phyloP scores from a whole-genome alignment of 1,140 invertebrate species.

The Drosophila orena region DNA sequence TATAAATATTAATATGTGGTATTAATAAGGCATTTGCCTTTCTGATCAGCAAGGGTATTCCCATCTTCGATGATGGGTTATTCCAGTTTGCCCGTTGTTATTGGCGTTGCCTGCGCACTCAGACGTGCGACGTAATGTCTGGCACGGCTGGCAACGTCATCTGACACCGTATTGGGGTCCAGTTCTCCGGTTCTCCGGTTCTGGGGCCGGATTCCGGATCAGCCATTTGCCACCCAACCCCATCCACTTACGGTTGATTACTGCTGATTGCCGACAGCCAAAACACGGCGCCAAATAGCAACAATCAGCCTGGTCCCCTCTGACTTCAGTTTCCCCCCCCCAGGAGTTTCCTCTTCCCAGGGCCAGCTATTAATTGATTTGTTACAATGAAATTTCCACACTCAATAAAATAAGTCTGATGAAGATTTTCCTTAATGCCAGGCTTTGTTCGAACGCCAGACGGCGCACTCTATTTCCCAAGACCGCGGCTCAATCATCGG shows the following conservation, averaged over 20 bases:
- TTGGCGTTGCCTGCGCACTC: conserved; percentile 48
- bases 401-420: conserved; percentile 63
- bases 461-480: conserved; percentile 35
- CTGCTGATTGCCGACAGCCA: conserved; percentile 77
- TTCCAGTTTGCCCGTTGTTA: conserved; percentile 5
- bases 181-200: conserved; percentile 10
- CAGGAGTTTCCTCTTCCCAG: background rate
- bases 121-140: conserved; percentile 78
- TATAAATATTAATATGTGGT: too few species aligned
- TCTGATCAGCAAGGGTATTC: conserved; percentile 14
- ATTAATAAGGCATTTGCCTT: too few species aligned
- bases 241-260: conserved; percentile 66
- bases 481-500: conserved; percentile 24
- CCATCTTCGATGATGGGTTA: background rate
- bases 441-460: conserved; percentile 44
- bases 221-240: conserved; percentile 7
- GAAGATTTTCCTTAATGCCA: conserved; percentile 67
- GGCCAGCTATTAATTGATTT: conserved; percentile 74
- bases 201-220: conserved; percentile 9
- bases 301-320: conserved; percentile 55
- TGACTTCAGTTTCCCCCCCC: background rate
- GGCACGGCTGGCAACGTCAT: conserved; percentile 55
- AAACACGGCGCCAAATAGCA: conserved; percentile 74
- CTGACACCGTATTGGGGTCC: conserved; percentile 31
- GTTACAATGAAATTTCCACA: conserved; percentile 81